phyloP scores from a whole-genome alignment of 2,888 invertebrate genomes.

The Trissonchulus latispiculum region DNA sequence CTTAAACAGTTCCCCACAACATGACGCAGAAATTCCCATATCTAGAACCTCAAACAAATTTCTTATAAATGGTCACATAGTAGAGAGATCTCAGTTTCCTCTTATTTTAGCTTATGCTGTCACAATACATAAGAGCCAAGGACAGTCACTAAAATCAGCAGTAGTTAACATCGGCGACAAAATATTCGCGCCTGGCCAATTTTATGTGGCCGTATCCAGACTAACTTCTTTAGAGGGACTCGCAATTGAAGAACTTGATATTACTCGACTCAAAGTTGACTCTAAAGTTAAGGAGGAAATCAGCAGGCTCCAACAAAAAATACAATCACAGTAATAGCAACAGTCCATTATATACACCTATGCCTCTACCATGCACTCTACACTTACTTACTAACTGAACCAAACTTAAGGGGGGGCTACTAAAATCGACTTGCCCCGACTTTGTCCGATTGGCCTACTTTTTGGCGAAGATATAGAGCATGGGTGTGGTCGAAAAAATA shows the following conservation, averaged over 20 bases:
- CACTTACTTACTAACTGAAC: too few species aligned
- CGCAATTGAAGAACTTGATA: background rate
- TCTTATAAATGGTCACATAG: background rate
- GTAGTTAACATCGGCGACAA: background rate
- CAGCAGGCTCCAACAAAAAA: too few species aligned
- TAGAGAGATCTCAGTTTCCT: background rate
- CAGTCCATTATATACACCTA: too few species aligned
- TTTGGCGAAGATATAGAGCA: too few species aligned
- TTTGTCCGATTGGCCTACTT: too few species aligned
- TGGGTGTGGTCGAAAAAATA: too few species aligned
- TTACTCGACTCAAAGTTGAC: background rate
- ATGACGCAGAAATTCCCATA: background rate
- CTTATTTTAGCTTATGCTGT: background rate
- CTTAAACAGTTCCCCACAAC: too few species aligned
- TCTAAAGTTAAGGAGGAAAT: conserved; percentile 3
- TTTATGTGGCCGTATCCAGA: background rate
- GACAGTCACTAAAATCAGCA: background rate
- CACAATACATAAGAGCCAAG: too few species aligned
- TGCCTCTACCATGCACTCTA: too few species aligned
- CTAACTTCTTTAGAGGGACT: background rate
- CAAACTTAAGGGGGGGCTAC: too few species aligned
- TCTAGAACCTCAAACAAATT: background rate
- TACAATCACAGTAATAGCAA: too few species aligned
- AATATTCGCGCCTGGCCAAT: background rate
- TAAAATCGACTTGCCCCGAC: too few species aligned